Evolutionary conservation across 2,888 invertebrate species (phyloP).

Genomic region (Agrotis exclamationis): DNA sequence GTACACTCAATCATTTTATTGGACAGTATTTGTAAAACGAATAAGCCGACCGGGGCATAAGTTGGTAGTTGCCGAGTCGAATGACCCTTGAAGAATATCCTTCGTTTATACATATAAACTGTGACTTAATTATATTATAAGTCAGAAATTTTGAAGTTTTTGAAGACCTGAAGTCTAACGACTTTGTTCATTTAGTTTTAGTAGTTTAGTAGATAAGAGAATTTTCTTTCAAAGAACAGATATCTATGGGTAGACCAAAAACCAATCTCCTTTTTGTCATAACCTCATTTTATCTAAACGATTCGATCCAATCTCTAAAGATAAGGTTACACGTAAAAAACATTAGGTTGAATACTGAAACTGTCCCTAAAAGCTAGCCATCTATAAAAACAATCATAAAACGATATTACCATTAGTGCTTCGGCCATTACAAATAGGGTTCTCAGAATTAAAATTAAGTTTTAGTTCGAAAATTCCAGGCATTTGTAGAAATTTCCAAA

Average conservation of each 20-base stretch:
- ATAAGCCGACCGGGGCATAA: too few species aligned
- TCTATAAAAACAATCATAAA: conserved; percentile 58
- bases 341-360: conserved; percentile 37
- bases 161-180: neutral
- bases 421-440: conserved; percentile 34
- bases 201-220: neutral
- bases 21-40: too few species aligned
- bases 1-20: too few species aligned
- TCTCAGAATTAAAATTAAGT: neutral
- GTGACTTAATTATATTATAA: too few species aligned
- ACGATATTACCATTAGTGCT: conserved; percentile 52
- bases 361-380: conserved; percentile 42
- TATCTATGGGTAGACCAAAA: neutral
- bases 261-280: neutral
- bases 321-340: conserved; percentile 40
- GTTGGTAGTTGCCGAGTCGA: too few species aligned
- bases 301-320: conserved; percentile 5
- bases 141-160: neutral
- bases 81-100: neutral
- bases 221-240: neutral
- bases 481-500: neutral
- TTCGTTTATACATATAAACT: neutral
- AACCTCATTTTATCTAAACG: conserved; percentile 19
- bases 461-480: neutral
- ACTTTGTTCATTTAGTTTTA: neutral